Percentiles rank a stretch among this genome's conserved stretches.
phyloP scores from a whole-genome alignment of 2,113 vertebrate species.

The Trogon surrucura region DNA sequence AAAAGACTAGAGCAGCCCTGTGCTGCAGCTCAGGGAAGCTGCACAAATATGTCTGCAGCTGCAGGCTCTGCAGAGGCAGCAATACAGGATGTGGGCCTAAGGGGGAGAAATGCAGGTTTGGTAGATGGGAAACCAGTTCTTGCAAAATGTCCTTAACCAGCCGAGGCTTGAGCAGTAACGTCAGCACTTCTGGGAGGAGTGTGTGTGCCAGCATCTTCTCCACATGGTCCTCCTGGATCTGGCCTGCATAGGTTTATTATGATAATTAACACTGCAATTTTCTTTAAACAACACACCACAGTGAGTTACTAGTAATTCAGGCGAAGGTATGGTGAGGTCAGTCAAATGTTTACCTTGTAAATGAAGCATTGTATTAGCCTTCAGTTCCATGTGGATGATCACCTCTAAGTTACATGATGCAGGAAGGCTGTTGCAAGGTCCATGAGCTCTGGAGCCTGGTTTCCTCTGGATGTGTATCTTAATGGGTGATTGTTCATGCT shows the following conservation, averaged over 20 bases:
- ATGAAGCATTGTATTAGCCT: neutral
- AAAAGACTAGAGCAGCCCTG: neutral
- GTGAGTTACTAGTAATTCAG: neutral
- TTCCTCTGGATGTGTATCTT: neutral
- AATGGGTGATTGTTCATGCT: neutral
- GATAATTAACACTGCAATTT: neutral
- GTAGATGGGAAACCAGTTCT: neutral
- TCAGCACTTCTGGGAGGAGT: neutral
- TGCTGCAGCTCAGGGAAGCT: neutral
- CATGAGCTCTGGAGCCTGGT: neutral
- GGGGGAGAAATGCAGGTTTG: conserved; percentile 23
- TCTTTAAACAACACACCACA: neutral
- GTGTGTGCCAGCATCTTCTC: neutral
- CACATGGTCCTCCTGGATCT: neutral
- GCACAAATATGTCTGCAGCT: neutral
- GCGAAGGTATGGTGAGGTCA: neutral
- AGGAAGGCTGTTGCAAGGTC: neutral
- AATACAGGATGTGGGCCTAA: neutral
- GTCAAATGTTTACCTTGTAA: neutral
- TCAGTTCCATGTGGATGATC: neutral
- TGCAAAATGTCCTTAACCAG: conserved; percentile 5
- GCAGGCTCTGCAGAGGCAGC: neutral
- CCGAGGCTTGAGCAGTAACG: neutral
- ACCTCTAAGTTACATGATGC: neutral
- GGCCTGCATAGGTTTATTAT: conserved; percentile 2